These are phyloP conservation scores for Homalodisca vitripennis DNA, from an alignment of 1,140 invertebrate species.

Conservation along the genomic window DNA sequence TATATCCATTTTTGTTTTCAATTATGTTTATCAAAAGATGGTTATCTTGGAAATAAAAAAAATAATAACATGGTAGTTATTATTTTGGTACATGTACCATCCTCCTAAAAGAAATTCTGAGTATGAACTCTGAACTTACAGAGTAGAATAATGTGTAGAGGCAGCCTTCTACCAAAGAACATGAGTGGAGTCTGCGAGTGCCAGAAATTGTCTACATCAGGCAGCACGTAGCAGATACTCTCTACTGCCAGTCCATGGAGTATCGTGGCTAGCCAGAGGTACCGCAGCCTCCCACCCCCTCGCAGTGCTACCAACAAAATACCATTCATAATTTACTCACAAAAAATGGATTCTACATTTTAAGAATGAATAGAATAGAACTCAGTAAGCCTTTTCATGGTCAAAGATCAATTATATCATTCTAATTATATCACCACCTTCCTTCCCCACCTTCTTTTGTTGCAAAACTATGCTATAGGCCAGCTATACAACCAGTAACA, in stretches of 20 bases:
- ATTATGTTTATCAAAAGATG: too few species aligned
- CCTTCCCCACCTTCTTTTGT: too few species aligned
- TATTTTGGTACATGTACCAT: too few species aligned
- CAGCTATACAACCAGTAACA: too few species aligned
- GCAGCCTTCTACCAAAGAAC: conserved; percentile 64
- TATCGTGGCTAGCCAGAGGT: conserved; percentile 66
- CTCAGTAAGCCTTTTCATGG: background rate
- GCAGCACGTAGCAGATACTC: conserved; percentile 57
- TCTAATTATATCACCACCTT: too few species aligned
- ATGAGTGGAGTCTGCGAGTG: conserved; percentile 71
- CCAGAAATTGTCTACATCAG: conserved; percentile 76
- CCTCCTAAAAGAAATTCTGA: too few species aligned
- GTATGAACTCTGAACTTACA: conserved; percentile 58
- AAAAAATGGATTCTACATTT: conserved; percentile 7
- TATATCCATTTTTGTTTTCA: too few species aligned
- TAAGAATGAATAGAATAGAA: conserved; percentile 3
- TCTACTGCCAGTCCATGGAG: conserved; percentile 66
- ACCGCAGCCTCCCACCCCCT: conserved; percentile 66
- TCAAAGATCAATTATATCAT: too few species aligned
- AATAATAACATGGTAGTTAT: too few species aligned
- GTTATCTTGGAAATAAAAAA: too few species aligned
- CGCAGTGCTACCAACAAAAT: conserved; percentile 54
- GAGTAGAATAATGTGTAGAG: conserved; percentile 67
- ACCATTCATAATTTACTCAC: background rate
- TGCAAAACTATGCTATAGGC: too few species aligned